Base-by-base conservation (phyloP, 2,888 invertebrate genomes). In the Synanthedon myopaeformis region DNA sequence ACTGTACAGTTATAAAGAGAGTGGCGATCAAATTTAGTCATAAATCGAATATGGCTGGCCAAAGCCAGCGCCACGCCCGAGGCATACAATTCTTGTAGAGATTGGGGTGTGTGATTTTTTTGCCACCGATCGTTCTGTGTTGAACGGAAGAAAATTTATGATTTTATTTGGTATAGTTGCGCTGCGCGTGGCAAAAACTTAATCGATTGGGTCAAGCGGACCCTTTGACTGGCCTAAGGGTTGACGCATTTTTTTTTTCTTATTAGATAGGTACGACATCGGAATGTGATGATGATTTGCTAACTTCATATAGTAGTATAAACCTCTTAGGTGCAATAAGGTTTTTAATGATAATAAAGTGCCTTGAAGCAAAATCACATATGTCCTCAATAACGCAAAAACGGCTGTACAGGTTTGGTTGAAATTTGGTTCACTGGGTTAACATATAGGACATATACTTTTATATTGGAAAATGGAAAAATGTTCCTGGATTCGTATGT, bases 141-240 rank as follows among this genome's bases (percentile, higher is more conserved):
- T 69, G 35, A 10, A 35, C 35, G 35, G 35, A 35, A 35, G 8
- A 66, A 70, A 77, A 83, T 84, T 82, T 83, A 82, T 82, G 82
- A 80, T 84, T 80, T 80, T 74, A 82, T 81, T 81, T 77, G 59
- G 71, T 65, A 35, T 35, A 35, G 35, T 35, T 35, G 35, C 35
- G 70, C 61, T 63, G 67, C 63, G 66, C 64, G 76, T 74, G 74
- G 84, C 83, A 85, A 85, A 85, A 84, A 84, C 68, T 75, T 76
- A 79, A 81, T 79, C 79, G 79, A 69, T 67, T 61, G 61, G 64
- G 70, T 72, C 69, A 69, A 64, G 61, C 59, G 50, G 55, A 45
- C 51, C 53, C 53, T 56, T 56, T 55, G 54, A 41, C 12, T 17
- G 41, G 51, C 5, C 50, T 49, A 51, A 53, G 55, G 55, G 55